Conservation (phyloP, 2,113 vertebrate species). For the Parotia lawesii region DNA sequence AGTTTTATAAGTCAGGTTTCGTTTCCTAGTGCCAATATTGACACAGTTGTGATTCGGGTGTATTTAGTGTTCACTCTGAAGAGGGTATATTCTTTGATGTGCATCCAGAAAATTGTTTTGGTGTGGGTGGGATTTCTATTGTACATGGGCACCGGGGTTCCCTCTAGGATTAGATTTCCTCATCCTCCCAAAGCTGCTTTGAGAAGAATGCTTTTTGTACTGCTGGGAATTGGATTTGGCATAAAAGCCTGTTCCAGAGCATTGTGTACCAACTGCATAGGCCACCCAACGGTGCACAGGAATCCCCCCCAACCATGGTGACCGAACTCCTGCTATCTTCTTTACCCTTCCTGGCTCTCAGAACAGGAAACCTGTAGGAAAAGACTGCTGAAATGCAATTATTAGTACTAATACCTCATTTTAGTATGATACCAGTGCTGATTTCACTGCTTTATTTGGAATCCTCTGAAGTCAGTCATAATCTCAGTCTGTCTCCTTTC, state of each 20-base stretch:
- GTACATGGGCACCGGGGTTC: not conserved
- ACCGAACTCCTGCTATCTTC: not conserved
- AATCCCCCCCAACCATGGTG: not conserved
- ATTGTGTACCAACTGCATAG: not conserved
- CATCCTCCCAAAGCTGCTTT: conserved; percentile 41
- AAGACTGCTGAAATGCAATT: not conserved
- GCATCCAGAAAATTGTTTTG: conserved; percentile 35
- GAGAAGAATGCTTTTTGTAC: conserved; percentile 19
- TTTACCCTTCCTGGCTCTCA: not conserved
- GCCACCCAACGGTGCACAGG: rapidly evolving
- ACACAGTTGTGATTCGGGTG: not conserved
- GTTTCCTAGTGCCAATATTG: not conserved
- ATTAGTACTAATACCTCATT: not conserved
- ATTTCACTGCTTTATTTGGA: not conserved
- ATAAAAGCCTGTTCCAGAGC: not conserved
- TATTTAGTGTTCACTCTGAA: not conserved
- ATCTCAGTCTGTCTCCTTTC: not conserved
- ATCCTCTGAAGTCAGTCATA: not conserved
- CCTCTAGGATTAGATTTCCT: conserved; percentile 36
- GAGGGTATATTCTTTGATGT: not conserved
- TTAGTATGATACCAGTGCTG: not conserved
- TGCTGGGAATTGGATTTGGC: conserved; percentile 1
- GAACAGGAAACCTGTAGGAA: not conserved
- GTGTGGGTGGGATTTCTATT: conserved; percentile 34
- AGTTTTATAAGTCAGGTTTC: not conserved